Evolutionary conservation across 1,140 invertebrate genomes (phyloP).

Genomic region (Bombus superbus): DNA sequence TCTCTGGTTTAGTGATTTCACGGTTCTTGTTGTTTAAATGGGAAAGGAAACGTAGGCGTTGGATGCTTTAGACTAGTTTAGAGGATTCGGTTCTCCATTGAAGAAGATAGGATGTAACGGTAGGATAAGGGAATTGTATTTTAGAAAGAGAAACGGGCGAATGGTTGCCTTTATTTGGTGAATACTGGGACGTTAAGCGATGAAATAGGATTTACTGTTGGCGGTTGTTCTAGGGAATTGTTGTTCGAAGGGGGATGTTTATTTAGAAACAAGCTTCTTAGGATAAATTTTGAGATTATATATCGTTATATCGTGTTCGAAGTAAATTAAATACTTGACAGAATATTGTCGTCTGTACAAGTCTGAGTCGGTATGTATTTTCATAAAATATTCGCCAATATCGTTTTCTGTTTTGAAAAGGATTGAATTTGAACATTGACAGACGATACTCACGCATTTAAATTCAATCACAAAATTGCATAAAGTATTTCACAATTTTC

Average conservation of each 20-base stretch:
- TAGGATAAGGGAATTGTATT: not conserved
- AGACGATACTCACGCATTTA: not conserved
- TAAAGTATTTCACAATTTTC: not conserved
- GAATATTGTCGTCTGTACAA: not conserved
- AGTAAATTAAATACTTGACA: not conserved
- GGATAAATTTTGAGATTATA: not conserved
- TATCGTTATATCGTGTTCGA: not conserved
- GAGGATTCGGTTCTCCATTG: too few species aligned
- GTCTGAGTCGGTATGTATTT: not conserved
- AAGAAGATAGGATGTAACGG: too few species aligned
- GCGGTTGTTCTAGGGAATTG: not conserved
- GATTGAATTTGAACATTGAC: not conserved
- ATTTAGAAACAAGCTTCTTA: not conserved
- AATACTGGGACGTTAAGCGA: not conserved
- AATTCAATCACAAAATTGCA: not conserved
- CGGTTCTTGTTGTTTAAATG: slow-evolving; percentile 23
- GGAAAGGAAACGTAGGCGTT: not conserved
- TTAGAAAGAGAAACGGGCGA: not conserved
- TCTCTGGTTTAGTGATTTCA: not conserved
- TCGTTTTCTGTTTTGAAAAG: not conserved
- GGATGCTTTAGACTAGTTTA: too few species aligned
- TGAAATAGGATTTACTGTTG: not conserved
- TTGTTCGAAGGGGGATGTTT: not conserved
- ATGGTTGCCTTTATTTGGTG: not conserved
- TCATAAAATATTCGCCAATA: not conserved